phyloP scores from a whole-genome alignment of 2,888 invertebrate genomes.

The Tipula vernalis region DNA sequence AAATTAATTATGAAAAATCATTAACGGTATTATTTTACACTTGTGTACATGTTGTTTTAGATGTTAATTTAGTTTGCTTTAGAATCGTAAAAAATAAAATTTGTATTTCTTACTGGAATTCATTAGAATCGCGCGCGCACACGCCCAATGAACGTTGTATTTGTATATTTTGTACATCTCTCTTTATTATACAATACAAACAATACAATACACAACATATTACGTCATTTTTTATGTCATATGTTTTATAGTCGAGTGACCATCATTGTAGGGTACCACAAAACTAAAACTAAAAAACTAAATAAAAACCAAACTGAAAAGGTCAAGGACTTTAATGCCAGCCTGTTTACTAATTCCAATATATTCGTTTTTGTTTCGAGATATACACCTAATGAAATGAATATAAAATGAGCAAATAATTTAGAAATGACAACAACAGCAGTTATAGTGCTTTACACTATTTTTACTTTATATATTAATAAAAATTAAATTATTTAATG shows the following conservation, averaged over 20 bases:
- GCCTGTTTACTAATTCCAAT: not conserved
- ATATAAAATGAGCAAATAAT: not conserved
- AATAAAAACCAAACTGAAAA: not conserved
- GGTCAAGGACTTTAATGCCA: not conserved
- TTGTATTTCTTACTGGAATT: not conserved
- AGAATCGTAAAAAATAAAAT: not conserved
- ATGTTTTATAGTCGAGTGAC: not conserved
- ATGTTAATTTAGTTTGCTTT: not conserved
- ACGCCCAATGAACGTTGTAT: not conserved
- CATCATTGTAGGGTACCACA: not conserved
- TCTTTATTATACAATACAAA: not conserved
- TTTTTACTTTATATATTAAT: not conserved
- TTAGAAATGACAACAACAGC: not conserved
- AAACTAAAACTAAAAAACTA: not conserved
- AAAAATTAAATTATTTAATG: not conserved
- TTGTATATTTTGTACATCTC: not conserved
- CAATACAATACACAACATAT: not conserved
- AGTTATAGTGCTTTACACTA: not conserved
- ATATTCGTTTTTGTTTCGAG: not conserved
- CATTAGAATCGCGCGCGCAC: not conserved
- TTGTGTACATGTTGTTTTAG: not conserved
- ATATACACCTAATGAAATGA: not conserved
- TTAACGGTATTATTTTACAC: not conserved
- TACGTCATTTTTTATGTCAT: not conserved
- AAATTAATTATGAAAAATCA: not conserved